Base-by-base conservation (phyloP, 2,888 invertebrate species). In the Cabera pusaria region DNA sequence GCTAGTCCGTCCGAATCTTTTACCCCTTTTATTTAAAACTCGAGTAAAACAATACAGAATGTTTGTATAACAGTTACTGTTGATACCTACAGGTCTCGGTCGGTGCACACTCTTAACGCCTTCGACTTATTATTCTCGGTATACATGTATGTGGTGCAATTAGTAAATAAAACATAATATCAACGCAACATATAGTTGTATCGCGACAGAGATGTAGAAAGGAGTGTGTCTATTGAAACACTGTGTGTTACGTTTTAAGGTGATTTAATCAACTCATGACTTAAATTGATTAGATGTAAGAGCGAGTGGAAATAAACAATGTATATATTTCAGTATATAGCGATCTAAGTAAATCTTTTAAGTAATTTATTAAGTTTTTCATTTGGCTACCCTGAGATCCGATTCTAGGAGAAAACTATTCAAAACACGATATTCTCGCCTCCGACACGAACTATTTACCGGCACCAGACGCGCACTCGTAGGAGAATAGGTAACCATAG, bases 241-340 rank as follows among this genome's bases (percentile, higher is more conserved):
- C 72, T 69, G 65, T 74, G 75, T 80, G 79, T 72, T 61, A 73
- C 78, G 72, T 82, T 77, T 40, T 77, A 79, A 77, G 76, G 64
- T 85, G 86, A 83, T 86, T 84, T 82, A 81, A 86, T 82, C 84
- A 72, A 80, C 81, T 83, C 83, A 83, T 82, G 80, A 84, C 78
- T 83, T 82, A 78, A 80, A 74, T 79, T 79, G 71, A 57, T 70
- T 86, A 86, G 84, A 69, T 71, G 46, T 83, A 85, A 83, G 83
- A 74, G 69, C 73, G 85, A 84, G 81, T 81, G 81, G 76, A 81
- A 78, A 73, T 71, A 73, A 82, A 83, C 76, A 78, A 77, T 86
- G 84, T 87, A 86, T 81, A 87, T 88, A 87, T 74, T 83, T 85
- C 80, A 82, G 71, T 80, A 85, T 84, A 85, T 79, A 84, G 82